phyloP scores from a whole-genome alignment of 2,113 vertebrate genomes.

The Paradoxurus hermaphroditus region DNA sequence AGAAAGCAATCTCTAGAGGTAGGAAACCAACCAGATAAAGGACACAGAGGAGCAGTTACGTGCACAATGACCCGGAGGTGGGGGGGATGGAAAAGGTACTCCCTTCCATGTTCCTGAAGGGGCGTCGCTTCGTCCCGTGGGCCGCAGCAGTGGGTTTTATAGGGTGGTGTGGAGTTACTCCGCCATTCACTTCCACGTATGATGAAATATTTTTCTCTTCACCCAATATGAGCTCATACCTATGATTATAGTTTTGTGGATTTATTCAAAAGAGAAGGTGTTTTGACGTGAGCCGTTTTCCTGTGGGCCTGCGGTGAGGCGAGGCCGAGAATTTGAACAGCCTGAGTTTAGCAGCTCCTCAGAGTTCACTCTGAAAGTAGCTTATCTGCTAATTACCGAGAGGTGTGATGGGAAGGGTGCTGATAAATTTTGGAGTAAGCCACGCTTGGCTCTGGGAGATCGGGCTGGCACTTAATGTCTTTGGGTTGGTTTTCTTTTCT shows the following conservation, averaged over 20 bases:
- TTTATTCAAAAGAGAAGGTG: constrained; percentile 22
- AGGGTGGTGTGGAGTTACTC: background rate
- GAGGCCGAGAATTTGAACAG: background rate
- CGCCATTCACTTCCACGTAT: background rate
- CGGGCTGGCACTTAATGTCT: background rate
- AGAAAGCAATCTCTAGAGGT: background rate
- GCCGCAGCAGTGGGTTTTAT: background rate
- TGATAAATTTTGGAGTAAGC: background rate
- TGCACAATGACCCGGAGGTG: background rate
- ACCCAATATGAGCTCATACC: background rate
- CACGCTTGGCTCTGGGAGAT: background rate
- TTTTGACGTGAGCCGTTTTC: background rate
- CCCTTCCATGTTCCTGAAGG: background rate
- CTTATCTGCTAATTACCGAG: background rate
- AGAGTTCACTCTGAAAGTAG: background rate
- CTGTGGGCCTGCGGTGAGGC: background rate
- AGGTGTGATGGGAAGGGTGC: background rate
- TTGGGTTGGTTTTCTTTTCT: background rate
- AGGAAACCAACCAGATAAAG: background rate
- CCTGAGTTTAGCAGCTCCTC: background rate
- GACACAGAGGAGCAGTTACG: background rate
- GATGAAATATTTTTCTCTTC: background rate
- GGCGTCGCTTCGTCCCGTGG: background rate
- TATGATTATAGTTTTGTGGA: background rate
- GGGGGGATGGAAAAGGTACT: background rate